Conservation (phyloP, 2,113 vertebrate species). For the Carassius gibelio region DNA sequence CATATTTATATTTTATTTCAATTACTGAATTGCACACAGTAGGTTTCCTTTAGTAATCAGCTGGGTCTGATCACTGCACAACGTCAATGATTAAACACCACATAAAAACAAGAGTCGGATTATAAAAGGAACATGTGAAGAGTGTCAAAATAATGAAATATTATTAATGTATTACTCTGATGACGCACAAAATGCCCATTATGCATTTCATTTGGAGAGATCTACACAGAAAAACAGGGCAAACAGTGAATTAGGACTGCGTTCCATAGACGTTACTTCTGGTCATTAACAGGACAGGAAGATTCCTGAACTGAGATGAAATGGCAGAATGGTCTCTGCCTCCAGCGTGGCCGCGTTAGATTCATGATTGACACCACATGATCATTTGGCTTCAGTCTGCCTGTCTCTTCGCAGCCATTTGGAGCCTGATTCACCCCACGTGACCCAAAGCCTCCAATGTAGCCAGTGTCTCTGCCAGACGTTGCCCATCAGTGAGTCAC, state of each 20-base stretch:
- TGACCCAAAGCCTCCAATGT: slow-evolving; percentile 1
- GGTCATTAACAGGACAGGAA: background rate
- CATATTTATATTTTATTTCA: no score
- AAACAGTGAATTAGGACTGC: background rate
- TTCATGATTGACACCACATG: slow-evolving; percentile 22
- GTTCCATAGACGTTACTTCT: background rate
- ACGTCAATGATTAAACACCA: background rate
- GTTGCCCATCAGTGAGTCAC: slow-evolving; percentile 1
- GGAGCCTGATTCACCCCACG: slow-evolving; percentile 1
- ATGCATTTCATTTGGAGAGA: background rate
- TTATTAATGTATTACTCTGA: background rate
- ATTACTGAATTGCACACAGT: background rate
- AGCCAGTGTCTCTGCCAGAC: background rate
- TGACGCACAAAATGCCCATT: background rate
- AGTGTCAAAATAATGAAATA: background rate
- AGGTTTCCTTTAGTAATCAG: background rate
- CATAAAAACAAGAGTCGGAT: background rate
- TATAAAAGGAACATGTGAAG: background rate
- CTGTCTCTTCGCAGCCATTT: background rate
- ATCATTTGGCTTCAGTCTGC: slow-evolving; percentile 11
- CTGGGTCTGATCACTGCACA: background rate
- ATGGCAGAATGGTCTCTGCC: background rate
- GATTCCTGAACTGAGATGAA: background rate
- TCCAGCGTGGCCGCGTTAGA: background rate
- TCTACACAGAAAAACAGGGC: background rate